phyloP scores from a whole-genome alignment of 1,140 invertebrate species.

The Coptotermes formosanus region DNA sequence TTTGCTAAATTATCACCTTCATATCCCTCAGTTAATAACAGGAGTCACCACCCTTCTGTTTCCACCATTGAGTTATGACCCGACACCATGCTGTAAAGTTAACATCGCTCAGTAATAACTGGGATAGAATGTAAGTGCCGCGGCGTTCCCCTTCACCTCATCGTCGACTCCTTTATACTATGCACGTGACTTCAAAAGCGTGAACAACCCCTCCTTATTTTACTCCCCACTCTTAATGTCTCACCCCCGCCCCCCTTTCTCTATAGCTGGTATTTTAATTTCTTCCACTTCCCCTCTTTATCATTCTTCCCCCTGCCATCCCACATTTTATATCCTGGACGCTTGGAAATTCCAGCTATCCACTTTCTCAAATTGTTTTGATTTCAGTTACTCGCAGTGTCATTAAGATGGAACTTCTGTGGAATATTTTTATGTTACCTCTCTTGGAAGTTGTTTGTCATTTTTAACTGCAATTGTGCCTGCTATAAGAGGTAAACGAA shows the following conservation, averaged over 20 bases:
- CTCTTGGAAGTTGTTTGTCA: background rate
- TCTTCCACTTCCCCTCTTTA: background rate
- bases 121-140: no score
- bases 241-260: background rate
- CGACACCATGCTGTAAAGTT: background rate
- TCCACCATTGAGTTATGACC: background rate
- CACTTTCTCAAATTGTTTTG: background rate
- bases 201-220: no score
- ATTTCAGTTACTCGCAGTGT: background rate
- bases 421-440: no score
- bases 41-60: background rate
- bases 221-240: no score
- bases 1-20: constrained; percentile 7
- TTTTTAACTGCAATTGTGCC: background rate
- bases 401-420: no score
- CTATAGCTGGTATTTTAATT: constrained; percentile 10
- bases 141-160: no score
- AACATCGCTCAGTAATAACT: no score
- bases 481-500: background rate
- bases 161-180: no score
- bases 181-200: constrained; percentile 12
- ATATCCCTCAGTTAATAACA: background rate
- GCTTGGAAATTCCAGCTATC: background rate
- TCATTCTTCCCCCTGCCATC: background rate
- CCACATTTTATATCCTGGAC: no score